Base-by-base conservation (phyloP, 1,140 invertebrate genomes). In the Meloidogyne chitwoodi region DNA sequence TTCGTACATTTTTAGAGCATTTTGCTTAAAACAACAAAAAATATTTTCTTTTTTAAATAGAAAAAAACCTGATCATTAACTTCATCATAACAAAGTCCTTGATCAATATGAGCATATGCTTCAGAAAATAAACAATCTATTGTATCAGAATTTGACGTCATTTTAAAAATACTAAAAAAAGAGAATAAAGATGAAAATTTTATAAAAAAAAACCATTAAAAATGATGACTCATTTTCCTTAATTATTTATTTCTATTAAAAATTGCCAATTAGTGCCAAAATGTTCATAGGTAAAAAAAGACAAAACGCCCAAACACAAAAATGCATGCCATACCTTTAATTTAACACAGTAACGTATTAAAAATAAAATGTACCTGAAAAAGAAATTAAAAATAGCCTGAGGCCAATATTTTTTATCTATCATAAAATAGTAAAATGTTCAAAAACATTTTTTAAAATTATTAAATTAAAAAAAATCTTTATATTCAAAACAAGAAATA, bases 51-150 rank as follows among this genome's bases (percentile, higher is more conserved):
- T 38, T 38, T 8, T 8, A 66, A 26, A 66, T 64, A 62, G 1
- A 10, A 3, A 64, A 19, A 29, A 24, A 77, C 76, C 76, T 48
- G 14, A 19, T 77, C 64, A n/a, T 61, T 68, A 41, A 68, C 75
- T 48, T 77, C 76, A 24, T 77, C 76, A 31, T 44, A 66, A 41
- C 74, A 77, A n/a, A 76, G 44, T 27, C 76, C 76, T 26, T 77
- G 76, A 12, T 77, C 71, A 44, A 77, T 68, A 29, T 48, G 73
- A 19, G 76, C 76, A 66, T 77, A 75, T 12, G 76, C 76, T 12
- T 77, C 76, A 1, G 76, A 74, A 34, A 64, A 77, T 26, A 77
- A 62, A 66, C 70, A 74, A 73, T 77, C 44, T 26, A 48, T 22
- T 27, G 48, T 75, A n/a, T 34, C 64, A 5, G n/a, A 22, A 31